Percentiles rank a stretch among this genome's conserved stretches.
Conservation (phyloP, 2,113 vertebrate species). For the Pseudorectes ferrugineus region DNA sequence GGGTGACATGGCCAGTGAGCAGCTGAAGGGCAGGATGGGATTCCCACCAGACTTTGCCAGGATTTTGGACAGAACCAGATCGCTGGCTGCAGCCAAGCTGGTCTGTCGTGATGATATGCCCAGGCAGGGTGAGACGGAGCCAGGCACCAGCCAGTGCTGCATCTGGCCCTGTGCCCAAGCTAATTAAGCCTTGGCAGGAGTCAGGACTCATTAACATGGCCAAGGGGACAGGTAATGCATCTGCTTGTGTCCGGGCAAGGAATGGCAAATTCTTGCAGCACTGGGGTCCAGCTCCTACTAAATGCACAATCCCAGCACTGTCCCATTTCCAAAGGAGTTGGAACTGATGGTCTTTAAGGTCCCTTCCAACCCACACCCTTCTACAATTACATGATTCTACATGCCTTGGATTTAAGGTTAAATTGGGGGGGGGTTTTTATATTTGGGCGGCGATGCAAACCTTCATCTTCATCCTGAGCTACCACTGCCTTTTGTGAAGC, state of each 20-base stretch:
- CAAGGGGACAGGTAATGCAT: background rate
- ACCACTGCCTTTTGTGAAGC: background rate
- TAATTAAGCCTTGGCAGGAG: background rate
- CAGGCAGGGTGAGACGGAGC: background rate
- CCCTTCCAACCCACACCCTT: background rate
- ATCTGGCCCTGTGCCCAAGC: background rate
- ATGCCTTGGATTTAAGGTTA: background rate
- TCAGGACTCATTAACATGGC: background rate
- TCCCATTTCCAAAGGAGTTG: background rate
- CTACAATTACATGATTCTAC: background rate
- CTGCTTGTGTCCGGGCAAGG: fast-evolving
- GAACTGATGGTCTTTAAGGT: background rate
- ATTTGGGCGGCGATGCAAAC: background rate
- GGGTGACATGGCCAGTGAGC: background rate
- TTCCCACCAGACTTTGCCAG: background rate
- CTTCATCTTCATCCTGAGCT: background rate
- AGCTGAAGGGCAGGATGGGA: background rate
- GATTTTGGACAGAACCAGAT: background rate
- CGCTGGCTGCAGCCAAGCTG: background rate
- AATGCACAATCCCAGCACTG: fast-evolving
- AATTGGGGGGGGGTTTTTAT: background rate
- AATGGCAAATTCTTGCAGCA: background rate
- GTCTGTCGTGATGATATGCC: background rate
- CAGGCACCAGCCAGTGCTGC: background rate
- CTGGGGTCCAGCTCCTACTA: background rate